These are phyloP conservation scores for Tenthredo distinguenda DNA, from an alignment of 2,888 invertebrate species.

Conservation along the genomic window DNA sequence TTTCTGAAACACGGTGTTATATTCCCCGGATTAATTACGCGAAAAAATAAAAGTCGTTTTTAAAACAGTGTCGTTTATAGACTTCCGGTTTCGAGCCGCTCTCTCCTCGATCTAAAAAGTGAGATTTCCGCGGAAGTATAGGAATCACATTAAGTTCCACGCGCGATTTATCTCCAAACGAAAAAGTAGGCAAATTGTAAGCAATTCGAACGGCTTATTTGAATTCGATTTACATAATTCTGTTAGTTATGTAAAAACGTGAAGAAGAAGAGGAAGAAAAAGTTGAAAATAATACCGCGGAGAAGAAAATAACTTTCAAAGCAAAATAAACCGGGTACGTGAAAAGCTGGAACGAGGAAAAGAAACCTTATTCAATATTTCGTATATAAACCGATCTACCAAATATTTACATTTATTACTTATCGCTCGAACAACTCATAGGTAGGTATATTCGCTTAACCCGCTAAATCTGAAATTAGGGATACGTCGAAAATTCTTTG, in stretches of 20 bases:
- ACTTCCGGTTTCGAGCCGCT: neutral
- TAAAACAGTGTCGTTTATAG: slow-evolving; percentile 13
- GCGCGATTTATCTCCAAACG: neutral
- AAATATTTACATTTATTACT: slow-evolving; percentile 25
- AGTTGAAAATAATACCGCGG: neutral
- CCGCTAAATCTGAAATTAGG: neutral
- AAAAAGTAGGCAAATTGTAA: neutral
- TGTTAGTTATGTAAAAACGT: neutral
- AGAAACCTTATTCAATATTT: slow-evolving; percentile 10
- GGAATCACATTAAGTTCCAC: neutral
- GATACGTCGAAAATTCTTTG: neutral
- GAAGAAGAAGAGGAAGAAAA: neutral
- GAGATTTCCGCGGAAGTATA: neutral
- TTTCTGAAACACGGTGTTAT: neutral
- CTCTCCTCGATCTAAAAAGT: neutral
- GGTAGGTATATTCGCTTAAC: neutral
- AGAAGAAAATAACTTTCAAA: neutral
- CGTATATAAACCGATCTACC: neutral
- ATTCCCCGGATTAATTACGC: neutral
- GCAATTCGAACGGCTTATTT: neutral
- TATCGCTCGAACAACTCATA: neutral
- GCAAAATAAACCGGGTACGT: neutral
- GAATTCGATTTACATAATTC: neutral
- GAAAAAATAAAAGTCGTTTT: neutral
- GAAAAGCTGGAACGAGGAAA: neutral